Percentiles rank a stretch among this genome's conserved stretches.
These are phyloP conservation scores for Emydocephalus ijimae DNA, from an alignment of 2,113 vertebrate genomes.

Conservation along the genomic window DNA sequence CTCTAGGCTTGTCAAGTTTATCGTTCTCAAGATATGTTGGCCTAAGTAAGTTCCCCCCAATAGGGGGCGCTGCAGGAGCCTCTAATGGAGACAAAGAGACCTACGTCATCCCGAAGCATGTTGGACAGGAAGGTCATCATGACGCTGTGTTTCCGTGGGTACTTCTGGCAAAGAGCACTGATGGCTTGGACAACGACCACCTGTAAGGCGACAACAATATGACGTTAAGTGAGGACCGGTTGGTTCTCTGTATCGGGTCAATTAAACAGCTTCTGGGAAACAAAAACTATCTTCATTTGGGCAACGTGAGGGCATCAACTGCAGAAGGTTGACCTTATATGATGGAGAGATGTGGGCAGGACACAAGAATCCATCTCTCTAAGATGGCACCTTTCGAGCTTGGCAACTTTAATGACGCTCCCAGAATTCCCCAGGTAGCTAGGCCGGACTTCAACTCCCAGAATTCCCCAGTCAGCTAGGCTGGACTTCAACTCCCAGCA, in stretches of 20 bases:
- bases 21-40: too few relatives aligned
- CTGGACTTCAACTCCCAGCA: too few relatives aligned
- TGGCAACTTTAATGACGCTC: neutral
- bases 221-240: accelerated
- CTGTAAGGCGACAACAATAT: constrained; percentile 61
- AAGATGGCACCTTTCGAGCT: neutral
- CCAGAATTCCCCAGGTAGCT: too few relatives aligned
- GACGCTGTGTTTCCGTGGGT: constrained; percentile 94
- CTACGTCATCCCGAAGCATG: constrained; percentile 96
- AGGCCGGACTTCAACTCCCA: too few relatives aligned
- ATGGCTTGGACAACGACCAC: constrained; percentile 99
- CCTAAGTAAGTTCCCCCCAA: neutral
- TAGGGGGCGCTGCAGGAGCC: neutral
- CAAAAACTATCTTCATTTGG: neutral
- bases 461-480: too few relatives aligned
- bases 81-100: constrained; percentile 36
- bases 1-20: too few relatives aligned
- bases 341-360: neutral
- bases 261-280: accelerated
- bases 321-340: neutral
- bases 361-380: neutral
- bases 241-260: neutral
- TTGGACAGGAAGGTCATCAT: constrained; percentile 99
- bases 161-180: constrained; percentile 96
- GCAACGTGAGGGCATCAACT: neutral